phyloP scores from a whole-genome alignment of 2,888 invertebrate genomes.

The Drosophila rellima region DNA sequence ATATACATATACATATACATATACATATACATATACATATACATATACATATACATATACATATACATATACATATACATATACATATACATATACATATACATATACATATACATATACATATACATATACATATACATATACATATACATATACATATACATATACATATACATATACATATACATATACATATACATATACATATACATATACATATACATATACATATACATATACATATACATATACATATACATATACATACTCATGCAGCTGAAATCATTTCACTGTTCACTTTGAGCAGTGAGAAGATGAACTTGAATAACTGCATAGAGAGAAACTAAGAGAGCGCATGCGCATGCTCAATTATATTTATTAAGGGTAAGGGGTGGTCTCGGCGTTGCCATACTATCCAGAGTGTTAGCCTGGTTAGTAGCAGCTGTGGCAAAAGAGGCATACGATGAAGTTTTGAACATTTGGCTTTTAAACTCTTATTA shows the following conservation, averaged over 20 bases:
- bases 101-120: slow-evolving; percentile 1
- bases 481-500: neutral
- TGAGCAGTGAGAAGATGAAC: neutral
- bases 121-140: neutral
- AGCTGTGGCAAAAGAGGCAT: neutral
- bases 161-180: neutral
- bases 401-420: neutral
- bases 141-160: neutral
- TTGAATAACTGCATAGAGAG: neutral
- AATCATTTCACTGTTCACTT: neutral
- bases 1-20: neutral
- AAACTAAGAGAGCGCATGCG: slow-evolving; percentile 1
- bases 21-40: neutral
- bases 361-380: neutral
- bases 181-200: slow-evolving; percentile 5
- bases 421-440: neutral
- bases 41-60: neutral
- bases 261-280: neutral
- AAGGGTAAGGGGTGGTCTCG: neutral
- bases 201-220: neutral
- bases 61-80: neutral
- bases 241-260: slow-evolving; percentile 1
- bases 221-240: slow-evolving; percentile 2
- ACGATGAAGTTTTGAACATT: neutral
- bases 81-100: neutral